Percentiles rank a stretch among this genome's conserved stretches.
phyloP scores from a whole-genome alignment of 2,888 invertebrate genomes.

The Cheilosia pagana region DNA sequence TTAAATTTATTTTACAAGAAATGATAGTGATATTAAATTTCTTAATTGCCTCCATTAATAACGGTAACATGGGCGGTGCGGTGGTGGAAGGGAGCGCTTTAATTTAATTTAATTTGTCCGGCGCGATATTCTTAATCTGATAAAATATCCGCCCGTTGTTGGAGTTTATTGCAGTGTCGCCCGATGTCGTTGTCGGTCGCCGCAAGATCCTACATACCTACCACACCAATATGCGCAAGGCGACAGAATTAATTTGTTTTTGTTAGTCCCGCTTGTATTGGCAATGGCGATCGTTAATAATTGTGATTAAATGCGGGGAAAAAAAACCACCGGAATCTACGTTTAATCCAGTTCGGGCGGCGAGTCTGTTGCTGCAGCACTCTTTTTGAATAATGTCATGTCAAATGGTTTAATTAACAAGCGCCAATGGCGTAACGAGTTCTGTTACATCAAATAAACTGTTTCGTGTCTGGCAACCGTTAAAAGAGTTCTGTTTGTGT shows the following conservation, averaged over 20 bases:
- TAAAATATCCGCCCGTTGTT: slow-evolving; percentile 48
- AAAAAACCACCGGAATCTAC: neutral
- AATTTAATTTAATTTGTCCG: slow-evolving; percentile 60
- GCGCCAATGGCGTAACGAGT: slow-evolving; percentile 15
- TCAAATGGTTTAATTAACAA: slow-evolving; percentile 59
- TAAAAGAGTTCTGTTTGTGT: slow-evolving; percentile 2
- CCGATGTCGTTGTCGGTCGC: neutral
- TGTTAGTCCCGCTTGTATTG: slow-evolving; percentile 42
- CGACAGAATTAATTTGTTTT: slow-evolving; percentile 52
- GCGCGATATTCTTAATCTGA: slow-evolving; percentile 57
- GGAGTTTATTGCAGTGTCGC: slow-evolving; percentile 16
- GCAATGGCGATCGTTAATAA: slow-evolving; percentile 45
- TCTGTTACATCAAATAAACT: slow-evolving; percentile 18
- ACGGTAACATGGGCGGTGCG: neutral
- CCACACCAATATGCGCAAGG: neutral
- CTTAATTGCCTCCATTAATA: slow-evolving; percentile 63
- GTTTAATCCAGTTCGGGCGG: slow-evolving; percentile 10
- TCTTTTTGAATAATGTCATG: slow-evolving; percentile 50
- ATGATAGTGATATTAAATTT: slow-evolving; percentile 61
- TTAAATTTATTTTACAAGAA: slow-evolving; percentile 30
- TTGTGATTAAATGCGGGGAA: slow-evolving; percentile 37
- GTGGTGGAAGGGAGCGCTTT: slow-evolving; percentile 26
- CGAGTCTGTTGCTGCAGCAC: neutral
- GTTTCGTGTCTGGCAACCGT: slow-evolving; percentile 6
- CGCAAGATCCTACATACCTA: neutral